Evolutionary conservation across 2,113 vertebrate species (phyloP), one percentile per base, ranked within the genome.

Genomic region (Gulo gulo): DNA sequence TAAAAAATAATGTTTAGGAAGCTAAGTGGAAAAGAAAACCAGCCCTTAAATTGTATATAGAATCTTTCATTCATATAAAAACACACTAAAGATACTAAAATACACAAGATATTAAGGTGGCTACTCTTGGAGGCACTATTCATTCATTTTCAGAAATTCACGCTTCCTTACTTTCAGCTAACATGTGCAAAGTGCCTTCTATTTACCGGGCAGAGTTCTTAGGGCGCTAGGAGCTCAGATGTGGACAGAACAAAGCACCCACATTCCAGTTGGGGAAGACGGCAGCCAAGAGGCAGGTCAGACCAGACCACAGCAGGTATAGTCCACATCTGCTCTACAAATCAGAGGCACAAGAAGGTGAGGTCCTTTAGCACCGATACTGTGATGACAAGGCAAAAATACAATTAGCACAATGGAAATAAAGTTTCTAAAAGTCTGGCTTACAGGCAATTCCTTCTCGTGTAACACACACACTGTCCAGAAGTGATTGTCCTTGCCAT

Each of bases 261-360:
- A 26, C 18, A 0, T 21, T 61, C 8, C 42, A 16, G 5, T 6
- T 11, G 39, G 59, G 82, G 61, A n/a, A 31, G 45, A 52, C 3
- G 13, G 39, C 39, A 45, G 73, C 39, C 24, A 42, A 10, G 31
- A 34, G 9, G 11, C 9, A n/a, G 7, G 2, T 21, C 47, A 2
- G 78, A 34, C 3, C 31, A 21, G 18, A 11, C 18, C 0, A 2
- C 31, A 13, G 47, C 47, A 34, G 10, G 31, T 6, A 2, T 18
- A 6, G 10, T 23, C 8, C 47, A 2, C 10, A 13, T 2, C 12
- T 0, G 20, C 31, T 23, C 31, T n/a, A 29, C 3, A n/a, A 23
- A 13, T 45, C 31, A 73, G 50, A 36, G 36, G 10, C 90, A 42
- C 7, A 12, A 21, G 39, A 42, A 24, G 18, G 16, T 45, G 55